phyloP scores from a whole-genome alignment of 1,140 invertebrate genomes.

The Sarcophaga bullata region DNA sequence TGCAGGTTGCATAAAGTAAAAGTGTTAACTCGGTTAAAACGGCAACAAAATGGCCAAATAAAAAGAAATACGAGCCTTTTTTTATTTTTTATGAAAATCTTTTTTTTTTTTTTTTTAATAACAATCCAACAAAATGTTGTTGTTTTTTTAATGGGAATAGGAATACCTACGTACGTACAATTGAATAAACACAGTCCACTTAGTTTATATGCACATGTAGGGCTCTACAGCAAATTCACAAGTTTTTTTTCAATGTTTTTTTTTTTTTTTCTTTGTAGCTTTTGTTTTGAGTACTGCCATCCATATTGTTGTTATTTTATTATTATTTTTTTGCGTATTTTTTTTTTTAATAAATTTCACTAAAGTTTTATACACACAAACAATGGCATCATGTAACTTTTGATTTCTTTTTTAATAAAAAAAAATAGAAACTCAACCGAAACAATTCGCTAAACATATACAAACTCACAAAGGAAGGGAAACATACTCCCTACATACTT shows the following conservation, averaged over 20 bases:
- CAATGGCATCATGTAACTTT: conserved; percentile 17
- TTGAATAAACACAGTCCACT: not conserved
- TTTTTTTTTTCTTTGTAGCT: no score
- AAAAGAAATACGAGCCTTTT: not conserved
- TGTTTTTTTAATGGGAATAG: not conserved
- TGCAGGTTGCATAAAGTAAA: not conserved
- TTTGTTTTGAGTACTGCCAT: no score
- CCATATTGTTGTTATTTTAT: not conserved
- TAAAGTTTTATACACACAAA: not conserved
- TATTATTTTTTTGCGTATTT: conserved; percentile 3
- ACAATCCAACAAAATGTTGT: not conserved
- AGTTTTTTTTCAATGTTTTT: no score
- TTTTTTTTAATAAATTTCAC: not conserved
- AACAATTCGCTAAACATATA: no score
- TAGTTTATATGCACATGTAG: no score
- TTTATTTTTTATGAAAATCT: not conserved
- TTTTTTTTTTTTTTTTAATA: no score
- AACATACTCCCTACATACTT: no score
- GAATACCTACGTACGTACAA: not conserved
- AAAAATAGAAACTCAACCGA: no score
- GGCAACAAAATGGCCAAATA: not conserved
- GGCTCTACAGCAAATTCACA: no score
- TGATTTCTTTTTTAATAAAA: not conserved
- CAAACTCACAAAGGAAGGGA: no score
- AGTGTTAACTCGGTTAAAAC: conserved; percentile 15